Conservation (phyloP, 2,888 invertebrate species). For the Myopa testacea region DNA sequence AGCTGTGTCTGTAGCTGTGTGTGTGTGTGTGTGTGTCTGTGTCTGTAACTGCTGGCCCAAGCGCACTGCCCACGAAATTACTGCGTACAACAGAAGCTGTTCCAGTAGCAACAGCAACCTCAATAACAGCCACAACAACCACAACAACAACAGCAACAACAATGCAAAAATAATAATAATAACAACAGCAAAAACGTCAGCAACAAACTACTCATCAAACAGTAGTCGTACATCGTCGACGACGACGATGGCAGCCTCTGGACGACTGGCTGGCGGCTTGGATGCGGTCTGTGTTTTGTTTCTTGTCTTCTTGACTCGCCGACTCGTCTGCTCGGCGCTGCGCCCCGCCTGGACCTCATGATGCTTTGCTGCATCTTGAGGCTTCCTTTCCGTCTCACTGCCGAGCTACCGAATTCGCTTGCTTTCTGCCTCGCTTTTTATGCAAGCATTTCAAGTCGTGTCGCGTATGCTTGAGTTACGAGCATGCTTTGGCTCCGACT, state of each 20-base stretch:
- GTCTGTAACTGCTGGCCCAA: conserved; percentile 9
- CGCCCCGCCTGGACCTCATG: background rate
- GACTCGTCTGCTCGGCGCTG: background rate
- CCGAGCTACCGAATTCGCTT: background rate
- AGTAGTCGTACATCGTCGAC: conserved; percentile 47
- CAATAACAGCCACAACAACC: conserved; percentile 15
- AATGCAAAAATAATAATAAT: background rate
- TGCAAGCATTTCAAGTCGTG: background rate
- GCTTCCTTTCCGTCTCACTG: background rate
- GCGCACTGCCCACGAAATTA: conserved; percentile 64
- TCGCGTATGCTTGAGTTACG: background rate
- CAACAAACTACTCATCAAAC: conserved; percentile 51
- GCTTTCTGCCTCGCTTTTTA: background rate
- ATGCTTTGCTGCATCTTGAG: conserved; percentile 11
- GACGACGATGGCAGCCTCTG: conserved; percentile 29
- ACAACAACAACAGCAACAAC: conserved; percentile 3
- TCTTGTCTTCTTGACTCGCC: conserved; percentile 30
- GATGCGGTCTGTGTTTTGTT: conserved; percentile 20
- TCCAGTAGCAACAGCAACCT: conserved; percentile 45
- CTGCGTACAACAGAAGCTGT: conserved; percentile 69
- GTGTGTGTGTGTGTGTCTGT: conserved; percentile 10
- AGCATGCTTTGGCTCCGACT: too few species aligned
- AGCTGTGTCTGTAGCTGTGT: conserved; percentile 3
- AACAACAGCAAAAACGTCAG: background rate
- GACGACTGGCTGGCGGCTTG: conserved; percentile 36